Evolutionary conservation across 92 coral and sea anemone genomes (phyloP), one percentile per base, ranked within the genome.

Genomic region (Actinernus sp.): DNA sequence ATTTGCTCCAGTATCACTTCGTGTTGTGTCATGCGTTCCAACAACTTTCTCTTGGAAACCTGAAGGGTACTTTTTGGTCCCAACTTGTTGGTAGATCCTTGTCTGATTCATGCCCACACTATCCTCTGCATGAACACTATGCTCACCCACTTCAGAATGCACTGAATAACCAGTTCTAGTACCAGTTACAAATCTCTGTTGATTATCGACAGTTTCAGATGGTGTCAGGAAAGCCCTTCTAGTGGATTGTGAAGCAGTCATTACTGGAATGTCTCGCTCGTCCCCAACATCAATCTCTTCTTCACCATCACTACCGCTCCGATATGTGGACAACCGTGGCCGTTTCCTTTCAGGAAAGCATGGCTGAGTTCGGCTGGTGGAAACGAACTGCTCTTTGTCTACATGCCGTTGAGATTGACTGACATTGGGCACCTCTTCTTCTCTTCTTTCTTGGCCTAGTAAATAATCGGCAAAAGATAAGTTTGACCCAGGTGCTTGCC

Each of bases 391-490:
- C n/a, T n/a, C n/a, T n/a, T n/a, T n/a, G n/a, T n/a, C n/a, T n/a
- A n/a, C n/a, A n/a, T n/a, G n/a, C n/a, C n/a, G 41, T 34, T 6
- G 41, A 6, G 41, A 34, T 6, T 6, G 41, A 14, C 14, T 34
- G 6, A 6, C 14, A 6, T 14, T 34, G 41, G 0, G 53, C 13
- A 26, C 23, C 17, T 51, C 73, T 38, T 38, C 34, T 10, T 51
- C 75, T 26, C 75, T 36, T 51, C 29, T 50, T 20, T 53, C 38
- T 10, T 61, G 14, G 1, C 64, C 78, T n/a, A 70, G 29, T 13
- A 57, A 45, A 31, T 70, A 70, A 4, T 70, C 66, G 3, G 78
- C 78, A 57, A 55, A 43, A 18, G 38, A 31, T 30, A 43, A 1
- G 32, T 63, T 46, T 31, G 36, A 40, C 13, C 47, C 59, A 9